phyloP scores from a whole-genome alignment of 2,888 invertebrate species.

The Epinotia bilunana region DNA sequence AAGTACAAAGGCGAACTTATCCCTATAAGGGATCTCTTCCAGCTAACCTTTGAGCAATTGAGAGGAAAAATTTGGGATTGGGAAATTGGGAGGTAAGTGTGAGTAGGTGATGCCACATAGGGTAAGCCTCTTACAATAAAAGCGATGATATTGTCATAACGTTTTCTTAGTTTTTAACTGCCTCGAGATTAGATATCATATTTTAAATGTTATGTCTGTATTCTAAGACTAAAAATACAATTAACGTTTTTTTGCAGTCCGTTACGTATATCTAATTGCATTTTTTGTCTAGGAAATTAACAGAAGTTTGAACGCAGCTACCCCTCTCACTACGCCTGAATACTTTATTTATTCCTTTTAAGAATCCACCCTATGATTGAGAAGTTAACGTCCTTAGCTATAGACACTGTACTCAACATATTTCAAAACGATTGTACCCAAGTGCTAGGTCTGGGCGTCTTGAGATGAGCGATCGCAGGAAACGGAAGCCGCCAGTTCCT shows the following conservation, averaged over 20 bases:
- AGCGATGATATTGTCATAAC: not conserved
- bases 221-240: too few relatives aligned
- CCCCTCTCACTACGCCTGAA: not conserved
- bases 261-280: too few relatives aligned
- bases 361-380: not conserved
- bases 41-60: too few relatives aligned
- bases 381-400: not conserved
- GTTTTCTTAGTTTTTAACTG: not conserved
- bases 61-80: too few relatives aligned
- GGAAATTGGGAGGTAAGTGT: too few relatives aligned
- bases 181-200: not conserved
- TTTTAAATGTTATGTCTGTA: not conserved
- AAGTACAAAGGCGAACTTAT: too few relatives aligned
- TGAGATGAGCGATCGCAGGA: conserved; percentile 15
- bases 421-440: not conserved
- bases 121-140: not conserved
- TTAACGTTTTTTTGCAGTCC: too few relatives aligned
- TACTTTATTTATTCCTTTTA: not conserved
- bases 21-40: too few relatives aligned
- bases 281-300: too few relatives aligned
- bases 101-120: too few relatives aligned
- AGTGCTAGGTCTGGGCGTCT: conserved; percentile 2
- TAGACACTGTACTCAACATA: not conserved
- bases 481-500: conserved; percentile 9
- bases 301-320: too few relatives aligned